Evolutionary conservation across 2,888 invertebrate species (phyloP).

Genomic region (Itoplectis maculator): DNA sequence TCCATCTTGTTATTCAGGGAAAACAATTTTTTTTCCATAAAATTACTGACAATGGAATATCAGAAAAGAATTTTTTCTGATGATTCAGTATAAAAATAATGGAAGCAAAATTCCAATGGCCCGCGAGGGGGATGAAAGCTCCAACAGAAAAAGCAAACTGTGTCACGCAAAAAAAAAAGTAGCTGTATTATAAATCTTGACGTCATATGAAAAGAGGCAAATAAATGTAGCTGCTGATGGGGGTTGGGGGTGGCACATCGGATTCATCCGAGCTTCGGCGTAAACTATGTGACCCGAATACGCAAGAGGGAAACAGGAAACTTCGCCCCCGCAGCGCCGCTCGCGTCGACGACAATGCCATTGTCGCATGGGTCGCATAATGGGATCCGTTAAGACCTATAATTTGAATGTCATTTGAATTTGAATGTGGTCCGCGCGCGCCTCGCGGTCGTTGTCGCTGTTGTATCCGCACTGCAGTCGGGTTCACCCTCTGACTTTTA

Average conservation of each 20-base stretch:
- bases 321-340: constrained; percentile 34
- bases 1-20: too few relatives aligned
- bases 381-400: constrained; percentile 66
- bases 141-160: constrained; percentile 6
- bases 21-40: too few relatives aligned
- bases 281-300: constrained; percentile 59
- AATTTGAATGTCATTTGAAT: constrained; percentile 73
- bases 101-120: constrained; percentile 14
- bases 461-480: constrained; percentile 19
- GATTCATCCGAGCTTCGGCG: constrained; percentile 52
- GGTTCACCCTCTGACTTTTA: background rate
- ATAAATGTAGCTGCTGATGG: constrained; percentile 1
- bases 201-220: constrained; percentile 9
- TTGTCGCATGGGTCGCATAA: constrained; percentile 65
- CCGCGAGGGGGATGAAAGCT: constrained; percentile 5
- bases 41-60: too few relatives aligned
- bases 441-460: constrained; percentile 24
- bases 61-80: too few relatives aligned
- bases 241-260: constrained; percentile 12
- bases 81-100: too few relatives aligned
- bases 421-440: constrained; percentile 60
- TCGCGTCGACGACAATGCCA: constrained; percentile 61
- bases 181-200: constrained; percentile 16
- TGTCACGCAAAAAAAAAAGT: constrained; percentile 24
- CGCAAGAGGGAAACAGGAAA: constrained; percentile 49